Base-by-base conservation (phyloP, 2,797 vertebrate species). In the Limosa lapponica region DNA sequence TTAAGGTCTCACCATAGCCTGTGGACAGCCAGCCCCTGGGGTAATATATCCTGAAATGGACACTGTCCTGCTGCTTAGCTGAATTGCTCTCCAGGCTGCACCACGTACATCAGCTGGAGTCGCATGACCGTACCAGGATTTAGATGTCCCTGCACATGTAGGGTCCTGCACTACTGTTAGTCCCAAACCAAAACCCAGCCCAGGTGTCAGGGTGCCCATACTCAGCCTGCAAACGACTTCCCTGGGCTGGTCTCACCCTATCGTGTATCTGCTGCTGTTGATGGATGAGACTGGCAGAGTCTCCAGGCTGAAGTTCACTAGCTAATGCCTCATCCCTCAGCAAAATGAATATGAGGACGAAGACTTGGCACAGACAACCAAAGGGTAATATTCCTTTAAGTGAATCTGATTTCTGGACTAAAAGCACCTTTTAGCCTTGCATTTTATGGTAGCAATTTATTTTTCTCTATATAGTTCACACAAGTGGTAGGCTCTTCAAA, bases 361-460 rank as follows among this genome's bases (percentile, higher is more conserved):
- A 90, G 80, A 30, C 17, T 72, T 93, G 88, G 83, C 90, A 89
- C 43, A 95, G 72, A 69, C 37, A 84, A 58, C 13, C 37, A 37
- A 88, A 94, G 30, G 32, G 28, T 65, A 89, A 72, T 92, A 87
- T 65, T 69, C 36, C 44, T 78, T 58, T 90, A 66, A 0, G 0
- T 69, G 43, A 95, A 75, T 90, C 39, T 87, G 82, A 86, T 95
- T 96, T 94, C 80, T 79, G 28, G n/a, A 91, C 75, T 94, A 72
- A 95, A 92, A 94, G 69, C 62, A 92, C 57, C 61, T 93, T 90
- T 83, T 73, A 96, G 62, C n/a, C 65, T 79, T 37, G 23, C 36
- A 43, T 78, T 96, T 91, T 75, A 89, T 48, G 69, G 51, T 27
- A 89, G 85, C 49, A 92, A 91, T 87, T 92, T 92, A 43, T 83